These are phyloP conservation scores for Stomorhina lunata DNA, from an alignment of 2,888 invertebrate species.

Conservation along the genomic window DNA sequence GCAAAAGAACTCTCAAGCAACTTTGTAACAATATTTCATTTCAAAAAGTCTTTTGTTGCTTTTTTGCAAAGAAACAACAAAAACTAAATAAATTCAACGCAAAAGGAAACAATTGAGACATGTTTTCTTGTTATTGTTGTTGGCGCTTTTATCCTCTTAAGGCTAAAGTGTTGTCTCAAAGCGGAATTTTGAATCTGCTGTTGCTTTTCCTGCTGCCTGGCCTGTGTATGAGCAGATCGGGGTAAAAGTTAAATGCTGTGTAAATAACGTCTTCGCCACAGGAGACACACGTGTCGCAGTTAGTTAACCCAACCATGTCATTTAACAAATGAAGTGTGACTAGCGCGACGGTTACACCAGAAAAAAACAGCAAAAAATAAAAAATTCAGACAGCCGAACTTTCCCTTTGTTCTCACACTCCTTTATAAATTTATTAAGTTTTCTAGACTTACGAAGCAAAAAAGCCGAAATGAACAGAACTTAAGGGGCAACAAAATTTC, in stretches of 20 bases:
- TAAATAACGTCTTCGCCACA: constrained; percentile 58
- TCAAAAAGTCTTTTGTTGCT: constrained; percentile 43
- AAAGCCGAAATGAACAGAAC: neutral
- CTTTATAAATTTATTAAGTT: neutral
- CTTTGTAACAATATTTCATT: constrained; percentile 35
- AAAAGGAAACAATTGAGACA: constrained; percentile 54
- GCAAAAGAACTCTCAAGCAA: constrained; percentile 30
- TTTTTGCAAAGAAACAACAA: constrained; percentile 17
- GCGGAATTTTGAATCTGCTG: constrained; percentile 21
- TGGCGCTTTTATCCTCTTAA: constrained; percentile 5
- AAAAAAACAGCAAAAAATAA: neutral
- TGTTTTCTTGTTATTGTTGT: constrained; percentile 7
- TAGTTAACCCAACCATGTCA: constrained; percentile 62
- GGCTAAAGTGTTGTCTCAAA: constrained; percentile 43
- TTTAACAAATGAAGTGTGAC: constrained; percentile 63
- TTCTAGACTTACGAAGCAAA: neutral
- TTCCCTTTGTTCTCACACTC: constrained; percentile 31
- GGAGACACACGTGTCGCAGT: constrained; percentile 61
- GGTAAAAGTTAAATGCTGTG: constrained; percentile 58
- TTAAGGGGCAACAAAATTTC: constrained; percentile 7
- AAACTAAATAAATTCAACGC: neutral
- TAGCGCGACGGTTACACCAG: constrained; percentile 36
- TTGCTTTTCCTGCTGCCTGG: neutral
- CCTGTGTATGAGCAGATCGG: constrained; percentile 17
- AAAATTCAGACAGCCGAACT: constrained; percentile 33